Conservation (phyloP, 2,888 invertebrate species). For the Epinotia brunnichana region DNA sequence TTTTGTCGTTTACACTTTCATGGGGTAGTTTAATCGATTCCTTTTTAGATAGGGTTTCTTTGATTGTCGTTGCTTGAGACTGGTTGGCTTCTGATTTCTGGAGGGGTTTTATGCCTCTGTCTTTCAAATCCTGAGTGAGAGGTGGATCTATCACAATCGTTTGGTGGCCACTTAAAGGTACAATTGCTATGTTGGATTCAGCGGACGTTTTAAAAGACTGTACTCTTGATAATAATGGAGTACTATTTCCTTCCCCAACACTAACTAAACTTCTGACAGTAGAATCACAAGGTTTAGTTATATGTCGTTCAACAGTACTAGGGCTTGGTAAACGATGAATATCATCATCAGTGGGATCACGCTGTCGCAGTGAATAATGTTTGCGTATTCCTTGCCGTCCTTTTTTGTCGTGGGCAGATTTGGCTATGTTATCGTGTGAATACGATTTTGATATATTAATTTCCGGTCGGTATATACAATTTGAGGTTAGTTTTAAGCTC, state of each 20-base stretch:
- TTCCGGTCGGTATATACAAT: slow-evolving; percentile 63
- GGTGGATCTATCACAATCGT: slow-evolving; percentile 81
- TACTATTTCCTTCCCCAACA: slow-evolving; percentile 62
- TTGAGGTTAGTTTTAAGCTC: slow-evolving; percentile 66
- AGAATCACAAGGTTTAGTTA: slow-evolving; percentile 54
- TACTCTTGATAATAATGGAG: slow-evolving; percentile 73
- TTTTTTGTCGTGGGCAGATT: slow-evolving; percentile 61
- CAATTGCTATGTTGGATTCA: slow-evolving; percentile 77
- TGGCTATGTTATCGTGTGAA: slow-evolving; percentile 73
- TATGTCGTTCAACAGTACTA: slow-evolving; percentile 62
- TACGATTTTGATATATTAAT: slow-evolving; percentile 68
- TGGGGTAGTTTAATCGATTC: slow-evolving; percentile 25
- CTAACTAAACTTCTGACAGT: slow-evolving; percentile 50
- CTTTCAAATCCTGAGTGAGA: slow-evolving; percentile 57
- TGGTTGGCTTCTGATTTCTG: slow-evolving; percentile 43
- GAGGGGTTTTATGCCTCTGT: slow-evolving; percentile 38
- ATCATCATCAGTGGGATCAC: slow-evolving; percentile 74
- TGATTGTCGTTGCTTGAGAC: slow-evolving; percentile 34
- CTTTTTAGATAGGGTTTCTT: slow-evolving; percentile 45
- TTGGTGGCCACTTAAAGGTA: slow-evolving; percentile 81
- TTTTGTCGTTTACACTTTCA: slow-evolving; percentile 50
- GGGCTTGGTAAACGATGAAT: slow-evolving; percentile 73
- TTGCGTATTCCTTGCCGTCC: slow-evolving; percentile 67
- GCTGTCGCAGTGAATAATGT: slow-evolving; percentile 79
- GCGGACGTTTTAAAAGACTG: slow-evolving; percentile 78